These are phyloP conservation scores for Parochlus steinenii DNA, from an alignment of 2,888 invertebrate genomes.

Conservation along the genomic window DNA sequence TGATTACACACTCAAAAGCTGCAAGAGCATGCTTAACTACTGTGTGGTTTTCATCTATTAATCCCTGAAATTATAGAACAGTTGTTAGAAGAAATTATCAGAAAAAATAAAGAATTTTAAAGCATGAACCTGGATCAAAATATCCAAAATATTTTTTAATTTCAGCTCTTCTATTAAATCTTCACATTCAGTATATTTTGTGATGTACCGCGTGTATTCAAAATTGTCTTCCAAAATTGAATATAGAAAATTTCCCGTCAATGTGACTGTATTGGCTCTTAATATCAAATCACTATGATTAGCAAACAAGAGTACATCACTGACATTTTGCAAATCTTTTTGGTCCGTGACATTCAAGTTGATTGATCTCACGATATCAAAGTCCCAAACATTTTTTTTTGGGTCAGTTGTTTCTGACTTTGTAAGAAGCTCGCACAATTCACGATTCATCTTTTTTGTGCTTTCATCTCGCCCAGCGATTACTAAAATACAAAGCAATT, in stretches of 20 bases:
- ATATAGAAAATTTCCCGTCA: slow-evolving; percentile 26
- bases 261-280: slow-evolving; percentile 27
- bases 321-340: slow-evolving; percentile 16
- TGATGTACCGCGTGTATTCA: slow-evolving; percentile 11
- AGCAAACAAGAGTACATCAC: slow-evolving; percentile 26
- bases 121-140: slow-evolving; percentile 12
- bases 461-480: no score
- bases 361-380: slow-evolving; percentile 1
- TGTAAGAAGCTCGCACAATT: slow-evolving; percentile 19
- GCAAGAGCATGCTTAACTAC: slow-evolving; percentile 31
- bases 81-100: slow-evolving; percentile 9
- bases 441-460: slow-evolving; percentile 14
- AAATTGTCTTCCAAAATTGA: slow-evolving; percentile 4
- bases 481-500: no score
- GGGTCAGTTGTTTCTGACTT: slow-evolving; percentile 26
- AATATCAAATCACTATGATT: slow-evolving; percentile 28
- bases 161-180: slow-evolving; percentile 4
- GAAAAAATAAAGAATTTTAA: slow-evolving; percentile 5
- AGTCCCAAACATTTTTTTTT: slow-evolving; percentile 12
- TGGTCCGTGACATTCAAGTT: slow-evolving; percentile 7
- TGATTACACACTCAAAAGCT: slow-evolving; percentile 26
- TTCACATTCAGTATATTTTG: slow-evolving; percentile 1
- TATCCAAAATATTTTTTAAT: slow-evolving; percentile 11
- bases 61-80: slow-evolving; percentile 21
- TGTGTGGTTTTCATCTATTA: slow-evolving; percentile 30